These are phyloP conservation scores for Nycteola revayana DNA, from an alignment of 2,888 invertebrate genomes.

Conservation along the genomic window DNA sequence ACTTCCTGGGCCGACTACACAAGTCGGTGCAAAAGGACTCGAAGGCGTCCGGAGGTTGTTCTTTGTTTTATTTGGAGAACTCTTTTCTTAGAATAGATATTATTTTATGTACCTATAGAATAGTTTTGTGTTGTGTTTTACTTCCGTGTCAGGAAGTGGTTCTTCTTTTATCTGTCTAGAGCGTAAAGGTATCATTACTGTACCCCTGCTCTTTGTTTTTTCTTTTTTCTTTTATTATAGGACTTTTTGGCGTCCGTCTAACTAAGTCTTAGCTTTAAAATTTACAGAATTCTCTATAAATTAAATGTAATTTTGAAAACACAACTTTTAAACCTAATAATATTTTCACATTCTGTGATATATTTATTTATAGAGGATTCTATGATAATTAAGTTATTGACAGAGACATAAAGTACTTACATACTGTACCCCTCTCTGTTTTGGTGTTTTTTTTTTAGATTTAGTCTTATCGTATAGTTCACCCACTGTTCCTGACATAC, in stretches of 20 bases:
- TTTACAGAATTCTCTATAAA: constrained; percentile 41
- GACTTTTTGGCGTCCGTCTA: constrained; percentile 42
- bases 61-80: constrained; percentile 34
- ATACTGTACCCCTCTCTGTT: constrained; percentile 62
- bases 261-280: constrained; percentile 30
- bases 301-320: background rate
- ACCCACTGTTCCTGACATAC: no score
- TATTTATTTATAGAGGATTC: constrained; percentile 38
- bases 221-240: constrained; percentile 36
- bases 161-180: constrained; percentile 34
- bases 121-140: constrained; percentile 47
- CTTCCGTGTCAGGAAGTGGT: constrained; percentile 32
- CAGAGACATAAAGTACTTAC: constrained; percentile 61
- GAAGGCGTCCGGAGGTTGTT: constrained; percentile 46
- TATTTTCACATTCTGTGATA: background rate
- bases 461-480: constrained; percentile 23
- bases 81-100: constrained; percentile 45
- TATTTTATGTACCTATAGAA: constrained; percentile 42
- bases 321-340: background rate
- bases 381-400: constrained; percentile 28
- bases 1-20: constrained; percentile 53
- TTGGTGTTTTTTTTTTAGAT: constrained; percentile 48
- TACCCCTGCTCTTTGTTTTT: constrained; percentile 49
- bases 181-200: constrained; percentile 65
- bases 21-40: constrained; percentile 67